Base-by-base conservation (phyloP, 2,888 invertebrate genomes). In the Thelaira solivaga region DNA sequence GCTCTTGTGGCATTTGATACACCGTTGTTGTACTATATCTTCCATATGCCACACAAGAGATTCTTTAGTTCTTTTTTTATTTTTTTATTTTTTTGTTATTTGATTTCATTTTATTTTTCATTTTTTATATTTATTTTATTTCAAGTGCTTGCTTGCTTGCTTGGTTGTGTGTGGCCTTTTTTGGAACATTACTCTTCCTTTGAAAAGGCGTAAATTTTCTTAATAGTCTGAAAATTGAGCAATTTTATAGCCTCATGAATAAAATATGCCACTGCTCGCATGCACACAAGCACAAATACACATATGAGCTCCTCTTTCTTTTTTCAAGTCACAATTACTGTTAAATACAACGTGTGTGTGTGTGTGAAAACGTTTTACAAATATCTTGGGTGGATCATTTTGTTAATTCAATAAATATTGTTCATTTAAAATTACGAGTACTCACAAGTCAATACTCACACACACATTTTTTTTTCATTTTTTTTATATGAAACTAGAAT, bases 181-280 rank as follows among this genome's bases (percentile, higher is more conserved):
- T 82, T 80, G n/a, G 51, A 86, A 57, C 55, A 73, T 55, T 65
- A 61, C 20, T 76, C 72, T 59, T 71, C 20, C 43, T 53, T 67
- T 45, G 53, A 86, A 86, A 87, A 85, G 86, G 86, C 86, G 86
- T 87, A 87, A 87, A 87, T 87, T 87, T 87, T 86, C 86, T 85
- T 87, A 87, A 87, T 87, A 85, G 86, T 84, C 86, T 85, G 86
- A 87, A 87, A 87, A 87, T 87, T 87, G 87, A 86, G 86, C 86
- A 87, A 87, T 87, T 87, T 87, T 87, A 87, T 87, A 85, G 86
- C 87, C 86, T 87, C 85, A 87, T 87, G 86, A 87, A 87, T 87
- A 86, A 87, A 85, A 87, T 83, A 87, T 87, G 84, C 85, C 83
- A 85, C 84, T 45, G 83, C 84, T 83, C 85, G 83, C 34, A 77